Conservation (phyloP, 2,113 vertebrate species). For the Peromyscus polionotus region DNA sequence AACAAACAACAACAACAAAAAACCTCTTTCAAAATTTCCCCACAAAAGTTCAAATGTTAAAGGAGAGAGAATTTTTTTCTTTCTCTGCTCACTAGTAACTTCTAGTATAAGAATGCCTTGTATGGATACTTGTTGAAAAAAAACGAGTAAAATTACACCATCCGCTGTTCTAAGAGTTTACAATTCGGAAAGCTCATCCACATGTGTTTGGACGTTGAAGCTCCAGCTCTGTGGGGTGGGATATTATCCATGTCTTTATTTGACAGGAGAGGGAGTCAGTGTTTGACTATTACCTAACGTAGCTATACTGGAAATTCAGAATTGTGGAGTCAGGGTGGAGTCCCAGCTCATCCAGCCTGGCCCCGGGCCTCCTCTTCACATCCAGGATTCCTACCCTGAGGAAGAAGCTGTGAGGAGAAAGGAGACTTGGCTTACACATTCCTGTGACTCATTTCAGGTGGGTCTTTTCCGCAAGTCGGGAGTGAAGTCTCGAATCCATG, state of each 20-base stretch:
- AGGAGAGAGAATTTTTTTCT: not conserved
- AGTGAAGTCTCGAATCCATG: slow-evolving; percentile 97
- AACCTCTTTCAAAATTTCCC: not conserved
- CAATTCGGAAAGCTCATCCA: not conserved
- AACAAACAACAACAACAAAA: no score
- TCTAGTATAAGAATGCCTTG: not conserved
- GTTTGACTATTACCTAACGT: not conserved
- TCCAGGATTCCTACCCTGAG: not conserved
- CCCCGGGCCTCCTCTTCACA: not conserved
- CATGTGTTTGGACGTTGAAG: not conserved
- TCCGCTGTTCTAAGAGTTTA: not conserved
- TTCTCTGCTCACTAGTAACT: not conserved
- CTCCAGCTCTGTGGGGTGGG: not conserved
- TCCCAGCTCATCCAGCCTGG: not conserved
- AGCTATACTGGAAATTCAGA: not conserved
- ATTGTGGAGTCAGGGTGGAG: no score
- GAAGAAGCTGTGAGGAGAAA: not conserved
- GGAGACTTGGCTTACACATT: not conserved
- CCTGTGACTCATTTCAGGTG: slow-evolving; percentile 88
- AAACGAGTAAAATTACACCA: not conserved
- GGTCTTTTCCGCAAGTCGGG: slow-evolving; percentile 98
- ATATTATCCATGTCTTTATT: not conserved
- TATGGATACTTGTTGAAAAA: not conserved
- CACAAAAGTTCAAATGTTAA: not conserved
- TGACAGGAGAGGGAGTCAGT: not conserved